These are phyloP conservation scores for Arothron firmamentum DNA, from an alignment of 2,113 vertebrate genomes.

Conservation along the genomic window DNA sequence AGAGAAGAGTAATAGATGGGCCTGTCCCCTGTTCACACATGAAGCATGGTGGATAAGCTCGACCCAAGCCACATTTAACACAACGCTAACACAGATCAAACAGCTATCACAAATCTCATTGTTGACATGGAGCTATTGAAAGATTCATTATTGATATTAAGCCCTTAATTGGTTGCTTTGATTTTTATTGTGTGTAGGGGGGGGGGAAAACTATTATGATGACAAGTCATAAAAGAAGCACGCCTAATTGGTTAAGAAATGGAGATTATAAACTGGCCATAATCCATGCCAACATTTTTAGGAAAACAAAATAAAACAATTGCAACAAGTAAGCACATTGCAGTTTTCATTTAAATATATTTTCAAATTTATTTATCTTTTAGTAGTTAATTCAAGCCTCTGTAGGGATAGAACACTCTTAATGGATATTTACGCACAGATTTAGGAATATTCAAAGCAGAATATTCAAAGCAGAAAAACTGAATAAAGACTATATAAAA, in stretches of 20 bases:
- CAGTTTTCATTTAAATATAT: too few species aligned
- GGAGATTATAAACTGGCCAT: neutral
- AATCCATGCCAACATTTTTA: too few species aligned
- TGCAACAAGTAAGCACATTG: too few species aligned
- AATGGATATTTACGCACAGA: too few species aligned
- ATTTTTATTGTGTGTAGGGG: conserved; percentile 10
- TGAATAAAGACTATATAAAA: too few species aligned
- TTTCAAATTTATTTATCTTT: too few species aligned
- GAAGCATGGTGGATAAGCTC: conserved; percentile 44
- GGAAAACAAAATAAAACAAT: too few species aligned
- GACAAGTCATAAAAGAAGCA: neutral
- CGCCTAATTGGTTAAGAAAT: conserved; percentile 6
- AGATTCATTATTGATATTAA: conserved; percentile 6
- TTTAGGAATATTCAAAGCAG: neutral
- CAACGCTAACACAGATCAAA: conserved; percentile 57
- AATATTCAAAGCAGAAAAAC: too few species aligned
- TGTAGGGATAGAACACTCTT: too few species aligned
- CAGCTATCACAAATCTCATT: conserved; percentile 37
- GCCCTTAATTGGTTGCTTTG: conserved; percentile 22
- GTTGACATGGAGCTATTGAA: conserved; percentile 28
- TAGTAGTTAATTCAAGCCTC: too few species aligned
- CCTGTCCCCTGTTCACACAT: conserved; percentile 65
- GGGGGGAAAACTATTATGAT: conserved; percentile 6
- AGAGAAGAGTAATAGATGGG: conserved; percentile 29
- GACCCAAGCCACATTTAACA: conserved; percentile 23